Base-by-base conservation (phyloP, 1,140 invertebrate species). In the Acyrthosiphon pisum region DNA sequence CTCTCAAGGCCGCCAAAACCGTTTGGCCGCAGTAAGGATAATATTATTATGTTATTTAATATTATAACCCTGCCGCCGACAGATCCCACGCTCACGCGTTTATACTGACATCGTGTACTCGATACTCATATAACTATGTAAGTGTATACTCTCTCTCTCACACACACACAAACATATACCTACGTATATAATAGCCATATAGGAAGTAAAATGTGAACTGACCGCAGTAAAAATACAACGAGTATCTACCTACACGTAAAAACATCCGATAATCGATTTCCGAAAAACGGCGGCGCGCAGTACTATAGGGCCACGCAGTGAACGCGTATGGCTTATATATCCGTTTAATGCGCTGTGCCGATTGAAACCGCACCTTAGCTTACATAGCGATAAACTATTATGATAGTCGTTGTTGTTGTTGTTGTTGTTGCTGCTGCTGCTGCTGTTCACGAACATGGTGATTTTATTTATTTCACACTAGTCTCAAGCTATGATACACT, bases 201-300 rank as follows among this genome's bases (percentile, higher is more conserved):
- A n/a, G 30, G 11, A 68, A 26, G 30, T 68, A n/a, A 68, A 68
- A n/a, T 68, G 60, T 68, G n/a, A n/a, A 14, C 60, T 68, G 60
- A 68, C 60, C 60, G 60, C 60, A 68, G 60, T 68, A 68, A 68
- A 68, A 68, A n/a, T 30, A 68, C 60, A 14, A 11, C 60, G 9
- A 68, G 11, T n/a, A 68, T 18, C 48, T 48, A 56, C 56, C 56
- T 68, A 68, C 60, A 14, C 60, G 60, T 68, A 68, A 68, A 60
- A 68, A 68, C 60, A 68, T 68, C 60, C 60, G 30, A 68, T 68
- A 68, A 68, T 68, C 60, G 60, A 68, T 68, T 68, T 68, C 60
- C 60, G 60, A 68, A 68, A 68, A 68, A 68, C 30, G 60, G 30
- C 30, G 60, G 60, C 11, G 30, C 30, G 4, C 26, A 68, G 60